Evolutionary conservation across 2,888 invertebrate species (phyloP).

Genomic region (Furcula furcula): DNA sequence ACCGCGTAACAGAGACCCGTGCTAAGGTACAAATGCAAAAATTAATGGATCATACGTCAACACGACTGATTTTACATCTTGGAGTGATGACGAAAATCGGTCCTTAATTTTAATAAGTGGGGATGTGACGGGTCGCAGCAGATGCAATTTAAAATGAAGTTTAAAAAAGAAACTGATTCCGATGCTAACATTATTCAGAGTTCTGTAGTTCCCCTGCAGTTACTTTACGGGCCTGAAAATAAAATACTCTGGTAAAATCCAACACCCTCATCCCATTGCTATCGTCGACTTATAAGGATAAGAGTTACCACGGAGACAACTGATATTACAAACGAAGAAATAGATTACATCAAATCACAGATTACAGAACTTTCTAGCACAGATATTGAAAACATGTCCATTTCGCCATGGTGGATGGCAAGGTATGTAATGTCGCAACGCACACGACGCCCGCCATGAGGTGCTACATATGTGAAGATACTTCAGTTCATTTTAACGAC

Average conservation of each 20-base stretch:
- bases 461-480: slow-evolving; percentile 28
- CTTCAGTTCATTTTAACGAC: slow-evolving; percentile 19
- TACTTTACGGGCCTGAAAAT: slow-evolving; percentile 8
- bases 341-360: too few relatives aligned
- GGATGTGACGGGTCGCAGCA: too few relatives aligned
- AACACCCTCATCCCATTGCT: slow-evolving; percentile 29
- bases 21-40: not conserved
- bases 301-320: slow-evolving; percentile 18
- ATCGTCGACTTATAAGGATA: slow-evolving; percentile 23
- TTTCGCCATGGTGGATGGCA: slow-evolving; percentile 40
- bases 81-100: too few relatives aligned
- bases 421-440: slow-evolving; percentile 41
- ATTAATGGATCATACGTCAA: not conserved
- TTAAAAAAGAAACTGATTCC: not conserved
- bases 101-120: too few relatives aligned
- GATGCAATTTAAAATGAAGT: not conserved
- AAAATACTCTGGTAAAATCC: slow-evolving; percentile 36
- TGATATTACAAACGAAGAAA: slow-evolving; percentile 13
- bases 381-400: slow-evolving; percentile 19
- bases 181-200: slow-evolving; percentile 5
- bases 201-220: slow-evolving; percentile 12
- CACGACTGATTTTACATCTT: not conserved
- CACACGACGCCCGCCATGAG: slow-evolving; percentile 31
- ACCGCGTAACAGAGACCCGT: not conserved
- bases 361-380: too few relatives aligned